phyloP scores from a whole-genome alignment of 1,140 invertebrate species.

The Coptotermes formosanus region DNA sequence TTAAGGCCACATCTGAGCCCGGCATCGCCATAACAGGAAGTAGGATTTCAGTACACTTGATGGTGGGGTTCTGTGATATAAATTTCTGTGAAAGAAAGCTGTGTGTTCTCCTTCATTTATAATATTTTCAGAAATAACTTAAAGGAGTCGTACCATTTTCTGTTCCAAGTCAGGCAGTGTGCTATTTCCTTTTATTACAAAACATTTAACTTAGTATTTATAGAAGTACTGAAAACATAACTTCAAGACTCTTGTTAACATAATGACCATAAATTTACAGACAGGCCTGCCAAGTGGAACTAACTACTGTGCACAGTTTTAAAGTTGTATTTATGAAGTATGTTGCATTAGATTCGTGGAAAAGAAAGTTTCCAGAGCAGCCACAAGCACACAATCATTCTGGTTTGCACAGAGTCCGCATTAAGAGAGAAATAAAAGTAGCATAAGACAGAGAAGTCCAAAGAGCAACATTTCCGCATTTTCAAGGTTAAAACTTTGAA shows the following conservation, averaged over 20 bases:
- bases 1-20: no score
- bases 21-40: no score
- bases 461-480: no score
- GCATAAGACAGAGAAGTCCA: no score
- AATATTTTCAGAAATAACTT: neutral
- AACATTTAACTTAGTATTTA: neutral
- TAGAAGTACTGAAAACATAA: neutral
- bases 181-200: neutral
- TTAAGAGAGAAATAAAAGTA: neutral
- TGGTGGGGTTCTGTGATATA: no score
- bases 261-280: neutral
- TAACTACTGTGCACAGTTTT: neutral
- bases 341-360: neutral
- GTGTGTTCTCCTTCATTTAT: neutral
- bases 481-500: no score
- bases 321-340: neutral
- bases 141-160: neutral
- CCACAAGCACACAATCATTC: neutral
- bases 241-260: neutral
- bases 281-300: neutral
- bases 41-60: no score
- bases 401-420: neutral
- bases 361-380: neutral
- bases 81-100: no score
- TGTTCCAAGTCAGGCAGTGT: neutral